A percentile compares a stretch with the other conserved stretches of the same genome.
phyloP scores from a whole-genome alignment of 1,140 invertebrate species.

The Zaprionus davidi region DNA sequence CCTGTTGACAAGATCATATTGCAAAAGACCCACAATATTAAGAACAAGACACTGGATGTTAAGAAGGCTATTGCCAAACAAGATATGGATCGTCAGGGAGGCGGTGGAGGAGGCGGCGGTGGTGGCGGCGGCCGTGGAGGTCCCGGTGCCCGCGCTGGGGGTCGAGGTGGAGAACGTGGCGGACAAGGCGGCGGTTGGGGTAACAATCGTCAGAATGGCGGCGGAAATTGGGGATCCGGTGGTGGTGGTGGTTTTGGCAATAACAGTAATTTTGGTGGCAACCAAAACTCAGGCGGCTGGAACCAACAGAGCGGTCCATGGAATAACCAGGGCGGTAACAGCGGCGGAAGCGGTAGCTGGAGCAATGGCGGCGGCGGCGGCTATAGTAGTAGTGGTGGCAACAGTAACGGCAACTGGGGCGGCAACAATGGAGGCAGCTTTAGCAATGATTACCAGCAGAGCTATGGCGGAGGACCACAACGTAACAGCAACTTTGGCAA shows the following conservation, averaged over 20 bases:
- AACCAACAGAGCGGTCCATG: slow-evolving; percentile 72
- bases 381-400: slow-evolving; percentile 50
- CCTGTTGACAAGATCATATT: slow-evolving; percentile 97
- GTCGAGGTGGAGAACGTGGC: slow-evolving; percentile 65
- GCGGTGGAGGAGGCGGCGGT: slow-evolving; percentile 61
- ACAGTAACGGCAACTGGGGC: slow-evolving; percentile 53
- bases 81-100: slow-evolving; percentile 87
- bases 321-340: slow-evolving; percentile 67
- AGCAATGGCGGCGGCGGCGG: slow-evolving; percentile 82
- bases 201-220: slow-evolving; percentile 81
- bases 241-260: slow-evolving; percentile 84
- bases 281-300: slow-evolving; percentile 67
- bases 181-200: slow-evolving; percentile 74
- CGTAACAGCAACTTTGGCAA: slow-evolving; percentile 87
- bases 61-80: slow-evolving; percentile 91
- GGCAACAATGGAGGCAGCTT: slow-evolving; percentile 86
- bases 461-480: slow-evolving; percentile 89
- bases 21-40: slow-evolving; percentile 90
- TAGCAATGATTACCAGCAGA: slow-evolving; percentile 90
- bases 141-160: slow-evolving; percentile 53
- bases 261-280: slow-evolving; percentile 67
- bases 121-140: slow-evolving; percentile 56
- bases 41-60: slow-evolving; percentile 91
- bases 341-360: slow-evolving; percentile 78
- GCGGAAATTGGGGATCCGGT: slow-evolving; percentile 84